Conservation (phyloP, 2,113 vertebrate species). For the Paramormyrops kingsleyae region DNA sequence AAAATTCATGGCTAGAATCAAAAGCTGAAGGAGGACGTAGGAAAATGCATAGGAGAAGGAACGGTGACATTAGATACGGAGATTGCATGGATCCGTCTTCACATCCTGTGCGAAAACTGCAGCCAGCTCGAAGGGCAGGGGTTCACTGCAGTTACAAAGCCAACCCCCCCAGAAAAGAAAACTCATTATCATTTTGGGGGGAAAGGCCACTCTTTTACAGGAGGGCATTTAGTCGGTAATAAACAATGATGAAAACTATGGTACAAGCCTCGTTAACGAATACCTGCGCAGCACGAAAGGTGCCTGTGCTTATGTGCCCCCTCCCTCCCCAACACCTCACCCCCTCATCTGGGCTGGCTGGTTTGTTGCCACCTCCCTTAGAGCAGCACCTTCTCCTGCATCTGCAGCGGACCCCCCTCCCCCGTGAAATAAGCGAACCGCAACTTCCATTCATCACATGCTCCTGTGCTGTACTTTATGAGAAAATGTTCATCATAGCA, state of each 20-base stretch:
- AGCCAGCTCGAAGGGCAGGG: neutral
- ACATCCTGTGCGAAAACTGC: neutral
- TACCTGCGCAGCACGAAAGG: constrained; percentile 40
- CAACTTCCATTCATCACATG: constrained; percentile 6
- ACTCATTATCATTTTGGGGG: neutral
- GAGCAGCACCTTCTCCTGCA: neutral
- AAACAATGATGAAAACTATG: constrained; percentile 24
- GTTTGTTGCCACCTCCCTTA: neutral
- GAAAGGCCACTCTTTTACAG: constrained; percentile 14
- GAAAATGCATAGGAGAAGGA: neutral
- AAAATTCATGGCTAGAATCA: neutral
- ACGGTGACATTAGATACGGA: neutral
- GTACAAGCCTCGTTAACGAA: constrained; percentile 40
- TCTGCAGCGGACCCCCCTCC: neutral
- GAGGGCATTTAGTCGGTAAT: constrained; percentile 24
- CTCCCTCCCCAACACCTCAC: neutral
- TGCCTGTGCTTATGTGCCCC: neutral
- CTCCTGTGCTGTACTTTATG: neutral
- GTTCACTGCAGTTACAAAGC: neutral
- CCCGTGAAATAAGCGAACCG: neutral
- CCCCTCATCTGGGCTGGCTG: neutral
- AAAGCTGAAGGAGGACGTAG: neutral
- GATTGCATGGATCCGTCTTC: neutral
- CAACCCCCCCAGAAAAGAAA: neutral
- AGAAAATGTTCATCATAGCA: neutral